Conservation (phyloP, 1,140 invertebrate genomes). For the Aphidius ervi region DNA sequence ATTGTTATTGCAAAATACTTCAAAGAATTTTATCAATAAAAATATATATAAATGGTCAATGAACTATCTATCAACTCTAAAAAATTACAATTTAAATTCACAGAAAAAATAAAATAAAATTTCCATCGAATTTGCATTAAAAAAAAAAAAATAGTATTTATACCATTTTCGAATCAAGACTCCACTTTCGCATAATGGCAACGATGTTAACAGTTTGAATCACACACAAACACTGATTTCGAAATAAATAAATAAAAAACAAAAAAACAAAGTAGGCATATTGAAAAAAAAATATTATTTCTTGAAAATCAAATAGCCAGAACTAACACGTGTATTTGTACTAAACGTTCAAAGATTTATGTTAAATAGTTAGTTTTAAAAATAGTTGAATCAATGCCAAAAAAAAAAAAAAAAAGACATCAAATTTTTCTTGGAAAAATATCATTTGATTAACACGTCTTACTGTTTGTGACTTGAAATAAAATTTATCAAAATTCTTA, state of each 20-base stretch:
- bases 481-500: constrained; percentile 3
- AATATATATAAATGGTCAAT: not conserved
- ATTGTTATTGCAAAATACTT: not conserved
- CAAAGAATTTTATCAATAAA: not conserved
- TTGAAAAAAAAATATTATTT: constrained; percentile 1
- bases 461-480: not conserved
- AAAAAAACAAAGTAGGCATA: not conserved
- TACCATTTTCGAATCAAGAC: constrained; percentile 40
- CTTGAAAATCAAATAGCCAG: not conserved
- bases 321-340: constrained; percentile 6
- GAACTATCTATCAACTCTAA: not conserved
- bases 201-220: not conserved
- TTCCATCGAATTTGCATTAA: not conserved
- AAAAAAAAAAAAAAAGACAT: not conserved
- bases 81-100: not conserved
- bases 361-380: not conserved
- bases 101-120: not conserved
- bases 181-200: constrained; percentile 34
- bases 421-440: not conserved
- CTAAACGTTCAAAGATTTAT: no score
- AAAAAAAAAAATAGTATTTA: not conserved
- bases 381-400: constrained; percentile 10
- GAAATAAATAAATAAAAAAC: constrained; percentile 4
- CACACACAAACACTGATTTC: not conserved
- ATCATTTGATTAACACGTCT: constrained; percentile 1